Evolutionary conservation across 2,888 invertebrate species (phyloP).

Genomic region (Erannis defoliaria): DNA sequence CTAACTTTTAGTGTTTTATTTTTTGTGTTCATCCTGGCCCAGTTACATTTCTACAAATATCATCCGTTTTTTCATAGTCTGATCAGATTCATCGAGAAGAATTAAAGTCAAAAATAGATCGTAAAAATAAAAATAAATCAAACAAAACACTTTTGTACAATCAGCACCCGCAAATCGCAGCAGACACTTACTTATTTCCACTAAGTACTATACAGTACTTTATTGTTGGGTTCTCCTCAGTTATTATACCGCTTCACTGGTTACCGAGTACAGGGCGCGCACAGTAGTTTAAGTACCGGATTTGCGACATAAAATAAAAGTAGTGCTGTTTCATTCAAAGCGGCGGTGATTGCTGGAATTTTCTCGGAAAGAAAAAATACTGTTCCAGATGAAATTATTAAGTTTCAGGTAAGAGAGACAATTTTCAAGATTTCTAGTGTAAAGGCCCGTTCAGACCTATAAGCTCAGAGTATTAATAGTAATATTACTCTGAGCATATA

Average conservation of each 20-base stretch:
- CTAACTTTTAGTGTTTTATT: too few species aligned
- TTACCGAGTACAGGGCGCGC: slow-evolving; percentile 52
- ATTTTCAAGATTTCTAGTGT: slow-evolving; percentile 10
- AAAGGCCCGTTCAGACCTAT: too few species aligned
- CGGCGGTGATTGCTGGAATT: slow-evolving; percentile 52
- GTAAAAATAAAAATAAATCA: background rate
- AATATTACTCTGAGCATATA: too few species aligned
- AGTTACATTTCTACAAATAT: too few species aligned
- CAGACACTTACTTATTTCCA: slow-evolving; percentile 24
- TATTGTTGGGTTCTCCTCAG: slow-evolving; percentile 52
- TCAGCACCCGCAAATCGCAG: slow-evolving; percentile 14
- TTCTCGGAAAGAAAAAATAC: slow-evolving; percentile 48
- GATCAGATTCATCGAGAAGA: too few species aligned
- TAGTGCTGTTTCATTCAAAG: slow-evolving; percentile 53
- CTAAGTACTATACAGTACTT: slow-evolving; percentile 40
- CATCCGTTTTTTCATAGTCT: too few species aligned
- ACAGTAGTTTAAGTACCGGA: slow-evolving; percentile 47
- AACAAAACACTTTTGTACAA: slow-evolving; percentile 9
- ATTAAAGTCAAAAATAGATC: too few species aligned
- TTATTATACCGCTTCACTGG: slow-evolving; percentile 59
- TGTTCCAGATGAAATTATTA: slow-evolving; percentile 31
- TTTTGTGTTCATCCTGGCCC: too few species aligned
- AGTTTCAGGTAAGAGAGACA: slow-evolving; percentile 12
- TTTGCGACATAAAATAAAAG: slow-evolving; percentile 53
- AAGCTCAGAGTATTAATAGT: too few species aligned